These are phyloP conservation scores for Thelaira solivaga DNA, from an alignment of 2,888 invertebrate species.

Conservation along the genomic window DNA sequence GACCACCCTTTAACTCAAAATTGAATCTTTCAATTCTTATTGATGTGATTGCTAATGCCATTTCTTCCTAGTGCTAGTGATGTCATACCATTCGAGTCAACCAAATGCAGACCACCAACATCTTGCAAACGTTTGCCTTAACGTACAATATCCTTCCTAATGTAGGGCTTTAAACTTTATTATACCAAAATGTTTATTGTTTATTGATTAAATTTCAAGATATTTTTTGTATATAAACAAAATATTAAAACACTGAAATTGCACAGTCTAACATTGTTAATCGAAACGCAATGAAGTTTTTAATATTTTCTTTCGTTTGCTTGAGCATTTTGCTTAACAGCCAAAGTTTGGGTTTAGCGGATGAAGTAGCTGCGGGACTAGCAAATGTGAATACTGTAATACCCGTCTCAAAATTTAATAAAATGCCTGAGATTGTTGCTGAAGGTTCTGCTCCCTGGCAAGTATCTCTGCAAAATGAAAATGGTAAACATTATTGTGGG, in stretches of 20 bases:
- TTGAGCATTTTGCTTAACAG: background rate
- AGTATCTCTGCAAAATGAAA: constrained; percentile 71
- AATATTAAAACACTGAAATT: background rate
- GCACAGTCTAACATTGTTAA: constrained; percentile 26
- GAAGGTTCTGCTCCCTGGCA: constrained; percentile 71
- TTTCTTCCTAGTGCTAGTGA: no score
- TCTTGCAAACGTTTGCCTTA: background rate
- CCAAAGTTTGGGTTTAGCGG: constrained; percentile 62
- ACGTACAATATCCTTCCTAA: background rate
- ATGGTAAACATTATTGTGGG: constrained; percentile 74
- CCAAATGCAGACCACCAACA: no score
- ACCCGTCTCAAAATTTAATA: background rate
- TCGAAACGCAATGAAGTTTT: constrained; percentile 26
- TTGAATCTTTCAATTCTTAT: no score
- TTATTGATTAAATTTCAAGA: background rate
- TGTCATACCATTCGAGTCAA: no score
- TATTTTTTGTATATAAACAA: background rate
- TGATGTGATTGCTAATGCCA: no score
- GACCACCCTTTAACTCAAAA: no score
- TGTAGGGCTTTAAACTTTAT: background rate
- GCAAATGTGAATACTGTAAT: background rate
- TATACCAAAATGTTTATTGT: background rate
- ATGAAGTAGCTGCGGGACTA: constrained; percentile 60
- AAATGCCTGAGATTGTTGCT: constrained; percentile 55
- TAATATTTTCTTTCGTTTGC: background rate